These are phyloP conservation scores for Toxotes jaculatrix DNA, from an alignment of 2,113 vertebrate species.

Conservation along the genomic window DNA sequence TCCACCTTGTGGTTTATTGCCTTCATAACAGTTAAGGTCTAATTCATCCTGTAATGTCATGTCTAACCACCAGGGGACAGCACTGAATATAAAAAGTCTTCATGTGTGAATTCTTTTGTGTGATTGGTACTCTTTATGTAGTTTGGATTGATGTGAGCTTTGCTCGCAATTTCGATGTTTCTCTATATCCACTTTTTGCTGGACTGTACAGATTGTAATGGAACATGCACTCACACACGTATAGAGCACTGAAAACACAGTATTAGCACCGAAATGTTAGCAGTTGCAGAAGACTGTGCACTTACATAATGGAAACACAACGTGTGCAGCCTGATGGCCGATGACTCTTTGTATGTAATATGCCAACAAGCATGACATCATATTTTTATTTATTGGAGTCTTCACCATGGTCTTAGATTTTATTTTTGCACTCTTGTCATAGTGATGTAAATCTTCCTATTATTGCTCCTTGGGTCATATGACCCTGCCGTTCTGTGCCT, in stretches of 20 bases:
- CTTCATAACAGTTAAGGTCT: not conserved
- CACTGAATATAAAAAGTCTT: not conserved
- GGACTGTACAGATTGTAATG: not conserved
- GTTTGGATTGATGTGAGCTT: not conserved
- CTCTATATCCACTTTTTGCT: not conserved
- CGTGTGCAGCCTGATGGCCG: not conserved
- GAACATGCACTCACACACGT: not conserved
- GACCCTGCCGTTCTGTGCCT: not conserved
- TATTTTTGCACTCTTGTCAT: not conserved
- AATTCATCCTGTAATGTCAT: constrained; percentile 5
- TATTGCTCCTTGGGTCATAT: not conserved
- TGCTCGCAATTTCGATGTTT: not conserved
- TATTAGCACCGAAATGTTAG: not conserved
- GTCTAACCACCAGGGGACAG: constrained; percentile 55
- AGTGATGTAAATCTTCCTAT: constrained; percentile 34
- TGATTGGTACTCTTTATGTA: not conserved
- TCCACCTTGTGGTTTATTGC: constrained; percentile 54
- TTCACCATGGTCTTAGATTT: not conserved
- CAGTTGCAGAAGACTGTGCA: constrained; percentile 23
- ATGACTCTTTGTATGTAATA: not conserved
- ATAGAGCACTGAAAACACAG: not conserved
- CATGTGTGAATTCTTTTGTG: not conserved
- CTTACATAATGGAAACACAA: constrained; percentile 1
- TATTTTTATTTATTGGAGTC: not conserved
- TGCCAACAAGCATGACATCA: not conserved